These are phyloP conservation scores for Gallinago paraguaiae DNA, from an alignment of 2,113 vertebrate genomes.

Conservation along the genomic window DNA sequence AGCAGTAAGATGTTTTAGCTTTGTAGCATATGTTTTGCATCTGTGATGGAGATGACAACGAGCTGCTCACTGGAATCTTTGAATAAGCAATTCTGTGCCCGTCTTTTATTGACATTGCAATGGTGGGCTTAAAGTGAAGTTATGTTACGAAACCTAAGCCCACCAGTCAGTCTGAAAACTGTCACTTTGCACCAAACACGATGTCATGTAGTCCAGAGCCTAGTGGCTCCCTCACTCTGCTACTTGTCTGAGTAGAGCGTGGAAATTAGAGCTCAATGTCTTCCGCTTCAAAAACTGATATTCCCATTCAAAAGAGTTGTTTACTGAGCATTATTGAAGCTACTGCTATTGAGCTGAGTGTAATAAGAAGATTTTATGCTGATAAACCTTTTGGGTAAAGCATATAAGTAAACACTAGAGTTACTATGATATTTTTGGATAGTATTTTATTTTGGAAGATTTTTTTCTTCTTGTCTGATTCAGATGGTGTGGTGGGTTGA, in stretches of 20 bases:
- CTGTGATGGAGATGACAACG: background rate
- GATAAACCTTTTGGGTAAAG: no score
- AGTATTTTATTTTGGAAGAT: background rate
- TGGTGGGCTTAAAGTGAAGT: background rate
- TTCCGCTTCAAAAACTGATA: background rate
- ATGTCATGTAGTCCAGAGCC: background rate
- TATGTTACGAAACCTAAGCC: background rate
- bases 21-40: background rate
- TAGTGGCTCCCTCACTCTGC: background rate
- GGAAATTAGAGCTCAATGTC: background rate
- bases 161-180: background rate
- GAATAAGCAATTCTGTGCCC: background rate
- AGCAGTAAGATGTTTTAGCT: background rate
- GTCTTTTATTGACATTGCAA: background rate
- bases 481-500: background rate
- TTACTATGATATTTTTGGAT: background rate
- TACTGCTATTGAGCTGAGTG: background rate
- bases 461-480: background rate
- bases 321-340: background rate
- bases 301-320: background rate
- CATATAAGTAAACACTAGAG: background rate
- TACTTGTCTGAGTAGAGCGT: background rate
- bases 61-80: background rate
- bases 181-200: background rate
- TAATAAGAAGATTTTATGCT: background rate